Conservation (phyloP, 1,140 invertebrate species). For the Polypedilum vanderplanki region DNA sequence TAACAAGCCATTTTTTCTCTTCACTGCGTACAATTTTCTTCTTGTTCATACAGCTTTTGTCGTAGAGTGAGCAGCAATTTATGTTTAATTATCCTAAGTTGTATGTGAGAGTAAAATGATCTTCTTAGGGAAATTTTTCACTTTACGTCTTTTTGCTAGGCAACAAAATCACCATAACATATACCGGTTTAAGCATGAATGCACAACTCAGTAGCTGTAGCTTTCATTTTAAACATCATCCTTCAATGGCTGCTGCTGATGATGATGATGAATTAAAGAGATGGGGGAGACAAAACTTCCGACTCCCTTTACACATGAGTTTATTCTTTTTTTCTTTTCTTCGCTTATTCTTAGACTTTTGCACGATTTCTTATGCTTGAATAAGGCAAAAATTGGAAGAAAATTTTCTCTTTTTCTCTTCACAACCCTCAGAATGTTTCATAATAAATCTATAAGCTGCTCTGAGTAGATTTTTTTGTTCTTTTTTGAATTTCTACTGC, state of each 20-base stretch:
- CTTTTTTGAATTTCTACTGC: neutral
- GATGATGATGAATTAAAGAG: neutral
- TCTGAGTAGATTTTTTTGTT: neutral
- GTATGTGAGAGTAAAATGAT: conserved; percentile 17
- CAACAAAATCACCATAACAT: neutral
- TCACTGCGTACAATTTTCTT: neutral
- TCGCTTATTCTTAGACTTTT: neutral
- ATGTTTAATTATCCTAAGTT: conserved; percentile 25
- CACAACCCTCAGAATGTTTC: neutral
- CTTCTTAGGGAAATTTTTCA: neutral
- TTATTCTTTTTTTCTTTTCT: neutral
- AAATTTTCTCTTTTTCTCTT: neutral
- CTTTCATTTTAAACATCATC: neutral
- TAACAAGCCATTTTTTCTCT: conserved; percentile 12
- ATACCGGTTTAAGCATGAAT: neutral
- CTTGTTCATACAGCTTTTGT: neutral
- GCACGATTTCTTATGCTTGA: neutral
- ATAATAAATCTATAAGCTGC: conserved; percentile 11
- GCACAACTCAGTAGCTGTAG: conserved; percentile 9
- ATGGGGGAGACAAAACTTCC: neutral
- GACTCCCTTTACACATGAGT: neutral
- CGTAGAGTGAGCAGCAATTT: conserved; percentile 4
- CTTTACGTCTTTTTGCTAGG: neutral
- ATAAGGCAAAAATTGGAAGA: neutral
- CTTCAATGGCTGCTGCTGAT: neutral